These are phyloP conservation scores for Ariopsis seemanni DNA, from an alignment of 2,113 vertebrate genomes.

Conservation along the genomic window DNA sequence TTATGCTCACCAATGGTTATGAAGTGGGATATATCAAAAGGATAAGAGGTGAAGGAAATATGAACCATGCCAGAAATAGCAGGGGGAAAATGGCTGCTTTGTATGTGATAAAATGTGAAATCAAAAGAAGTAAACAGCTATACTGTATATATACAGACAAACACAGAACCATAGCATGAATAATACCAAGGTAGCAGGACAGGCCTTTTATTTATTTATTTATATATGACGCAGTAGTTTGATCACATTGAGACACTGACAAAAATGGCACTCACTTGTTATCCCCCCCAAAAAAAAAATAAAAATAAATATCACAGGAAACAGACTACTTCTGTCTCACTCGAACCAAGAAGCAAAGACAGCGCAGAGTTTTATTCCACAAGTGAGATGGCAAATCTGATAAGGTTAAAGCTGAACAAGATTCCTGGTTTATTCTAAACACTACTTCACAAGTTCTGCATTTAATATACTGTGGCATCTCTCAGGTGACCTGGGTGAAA, in stretches of 20 bases:
- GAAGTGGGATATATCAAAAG: neutral
- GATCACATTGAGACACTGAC: neutral
- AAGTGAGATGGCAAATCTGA: neutral
- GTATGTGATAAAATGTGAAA: neutral
- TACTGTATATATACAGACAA: neutral
- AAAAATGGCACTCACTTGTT: neutral
- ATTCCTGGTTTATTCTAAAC: slow-evolving; percentile 11
- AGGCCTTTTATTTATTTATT: neutral
- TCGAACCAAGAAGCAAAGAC: neutral
- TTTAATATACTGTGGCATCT: slow-evolving; percentile 12
- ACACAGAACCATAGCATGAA: neutral
- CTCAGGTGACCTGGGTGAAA: neutral
- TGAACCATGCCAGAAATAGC: neutral
- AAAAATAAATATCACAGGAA: neutral
- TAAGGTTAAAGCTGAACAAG: slow-evolving; percentile 12
- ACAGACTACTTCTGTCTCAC: neutral
- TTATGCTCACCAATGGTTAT: neutral
- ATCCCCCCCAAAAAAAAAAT: no score
- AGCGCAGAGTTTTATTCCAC: neutral
- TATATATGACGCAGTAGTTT: neutral
- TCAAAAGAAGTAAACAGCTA: no score
- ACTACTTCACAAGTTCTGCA: neutral
- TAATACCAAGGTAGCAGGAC: neutral
- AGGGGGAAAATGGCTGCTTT: neutral
- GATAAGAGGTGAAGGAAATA: neutral